Evolutionary conservation across 2,113 vertebrate species (phyloP).

Genomic region (Sebastes schlegelii): DNA sequence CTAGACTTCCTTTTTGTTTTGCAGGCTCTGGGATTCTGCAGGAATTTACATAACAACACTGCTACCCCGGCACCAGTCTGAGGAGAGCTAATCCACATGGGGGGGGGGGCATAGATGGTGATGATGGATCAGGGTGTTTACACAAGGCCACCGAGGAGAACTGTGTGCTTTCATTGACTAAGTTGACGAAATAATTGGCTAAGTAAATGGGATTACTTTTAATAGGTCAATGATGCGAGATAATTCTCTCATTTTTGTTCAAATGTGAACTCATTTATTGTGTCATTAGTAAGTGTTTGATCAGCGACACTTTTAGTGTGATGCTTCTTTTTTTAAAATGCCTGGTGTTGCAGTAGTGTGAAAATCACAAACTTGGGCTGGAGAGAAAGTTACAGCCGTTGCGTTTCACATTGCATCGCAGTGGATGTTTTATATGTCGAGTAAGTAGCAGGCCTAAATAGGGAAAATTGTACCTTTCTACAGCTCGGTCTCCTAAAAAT

Average conservation of each 20-base stretch:
- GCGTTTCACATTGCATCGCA: not conserved
- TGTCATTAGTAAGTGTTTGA: not conserved
- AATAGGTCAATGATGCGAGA: not conserved
- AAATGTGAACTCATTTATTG: not conserved
- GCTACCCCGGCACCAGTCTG: not conserved
- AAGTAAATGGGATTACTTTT: not conserved
- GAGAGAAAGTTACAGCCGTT: not conserved
- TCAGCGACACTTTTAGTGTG: not conserved
- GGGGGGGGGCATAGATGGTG: slow-evolving; percentile 10
- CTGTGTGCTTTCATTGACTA: not conserved
- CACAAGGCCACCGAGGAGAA: not conserved
- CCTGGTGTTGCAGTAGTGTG: no score
- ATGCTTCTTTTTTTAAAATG: not conserved
- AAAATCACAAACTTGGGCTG: not conserved
- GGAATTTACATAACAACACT: slow-evolving; percentile 4
- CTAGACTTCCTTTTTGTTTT: slow-evolving; percentile 5
- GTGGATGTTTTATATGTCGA: not conserved
- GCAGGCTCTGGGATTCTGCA: slow-evolving; percentile 22
- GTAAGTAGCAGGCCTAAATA: not conserved
- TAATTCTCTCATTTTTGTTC: not conserved
- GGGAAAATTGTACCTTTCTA: not conserved
- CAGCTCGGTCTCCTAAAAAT: no score
- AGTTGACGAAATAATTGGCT: not conserved
- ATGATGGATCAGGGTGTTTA: slow-evolving; percentile 6
- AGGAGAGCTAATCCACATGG: slow-evolving; percentile 9